phyloP scores from a whole-genome alignment of 2,113 vertebrate species.

The Heptranchias perlo region DNA sequence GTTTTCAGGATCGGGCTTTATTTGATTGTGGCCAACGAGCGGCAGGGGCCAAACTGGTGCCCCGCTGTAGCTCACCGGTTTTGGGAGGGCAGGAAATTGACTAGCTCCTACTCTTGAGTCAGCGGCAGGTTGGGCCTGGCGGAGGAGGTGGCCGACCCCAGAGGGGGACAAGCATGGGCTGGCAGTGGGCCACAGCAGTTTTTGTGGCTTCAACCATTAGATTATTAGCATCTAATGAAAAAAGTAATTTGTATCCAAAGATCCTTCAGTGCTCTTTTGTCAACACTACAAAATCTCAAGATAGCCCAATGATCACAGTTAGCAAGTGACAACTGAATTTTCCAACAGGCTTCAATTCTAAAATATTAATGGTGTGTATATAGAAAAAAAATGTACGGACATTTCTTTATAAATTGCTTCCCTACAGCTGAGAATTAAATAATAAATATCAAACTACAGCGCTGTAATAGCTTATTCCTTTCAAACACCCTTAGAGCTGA shows the following conservation, averaged over 20 bases:
- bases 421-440: background rate
- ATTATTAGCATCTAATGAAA: background rate
- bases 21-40: no score
- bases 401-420: background rate
- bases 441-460: background rate
- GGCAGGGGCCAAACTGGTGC: no score
- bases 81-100: no score
- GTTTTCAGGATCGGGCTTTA: no score
- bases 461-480: background rate
- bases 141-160: background rate
- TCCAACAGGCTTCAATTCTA: background rate
- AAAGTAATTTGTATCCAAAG: background rate
- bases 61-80: no score
- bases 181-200: background rate
- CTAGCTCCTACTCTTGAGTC: no score
- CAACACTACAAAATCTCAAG: background rate
- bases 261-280: background rate
- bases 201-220: background rate
- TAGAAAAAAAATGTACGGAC: background rate
- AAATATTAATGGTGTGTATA: background rate
- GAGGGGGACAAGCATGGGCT: background rate
- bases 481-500: background rate
- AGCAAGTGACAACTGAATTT: background rate
- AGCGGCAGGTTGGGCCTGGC: background rate
- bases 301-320: background rate